Conservation (phyloP, 2,797 vertebrate genomes). For the Urocyon cinereoargenteus region DNA sequence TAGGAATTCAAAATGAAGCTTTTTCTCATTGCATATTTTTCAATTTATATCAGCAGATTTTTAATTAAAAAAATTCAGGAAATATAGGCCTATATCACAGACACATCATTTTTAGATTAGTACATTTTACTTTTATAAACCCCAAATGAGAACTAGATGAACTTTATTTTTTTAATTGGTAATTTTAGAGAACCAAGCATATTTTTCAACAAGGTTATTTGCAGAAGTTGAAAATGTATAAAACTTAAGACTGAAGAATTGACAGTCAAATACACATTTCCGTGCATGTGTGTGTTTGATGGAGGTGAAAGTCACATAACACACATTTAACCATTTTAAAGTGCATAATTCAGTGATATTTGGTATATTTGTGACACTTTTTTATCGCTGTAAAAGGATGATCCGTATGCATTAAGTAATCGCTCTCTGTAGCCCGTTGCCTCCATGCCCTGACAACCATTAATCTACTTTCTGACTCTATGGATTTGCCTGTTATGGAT, state of each 20-base stretch:
- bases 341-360: neutral
- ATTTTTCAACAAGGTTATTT: neutral
- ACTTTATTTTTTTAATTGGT: neutral
- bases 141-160: neutral
- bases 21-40: neutral
- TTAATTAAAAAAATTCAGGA: neutral
- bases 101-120: neutral
- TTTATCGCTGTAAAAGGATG: neutral
- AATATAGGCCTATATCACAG: neutral
- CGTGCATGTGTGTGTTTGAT: neutral
- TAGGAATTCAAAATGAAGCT: neutral
- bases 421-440: fast-evolving
- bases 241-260: neutral
- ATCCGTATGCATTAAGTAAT: neutral
- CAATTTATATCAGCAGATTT: neutral
- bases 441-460: neutral
- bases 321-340: neutral
- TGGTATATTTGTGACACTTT: neutral
- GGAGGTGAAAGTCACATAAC: neutral
- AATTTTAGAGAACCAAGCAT: neutral
- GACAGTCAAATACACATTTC: neutral
- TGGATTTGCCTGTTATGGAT: neutral
- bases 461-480: neutral
- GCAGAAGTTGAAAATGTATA: neutral
- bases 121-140: neutral